phyloP scores from a whole-genome alignment of 2,888 invertebrate genomes.

The Pseudoips prasinana region DNA sequence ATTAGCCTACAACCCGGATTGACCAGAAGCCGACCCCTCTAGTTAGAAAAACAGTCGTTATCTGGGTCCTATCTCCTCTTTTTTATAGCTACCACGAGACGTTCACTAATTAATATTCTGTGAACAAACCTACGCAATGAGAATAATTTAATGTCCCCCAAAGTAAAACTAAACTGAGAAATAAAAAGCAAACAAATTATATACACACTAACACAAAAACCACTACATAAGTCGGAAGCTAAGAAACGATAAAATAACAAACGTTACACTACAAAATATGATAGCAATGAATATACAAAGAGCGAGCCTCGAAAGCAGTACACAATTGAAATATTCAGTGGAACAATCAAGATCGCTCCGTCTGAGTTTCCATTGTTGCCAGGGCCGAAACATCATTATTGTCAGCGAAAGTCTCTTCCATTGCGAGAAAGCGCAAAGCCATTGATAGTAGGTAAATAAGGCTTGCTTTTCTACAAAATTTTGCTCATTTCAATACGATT shows the following conservation, averaged over 20 bases:
- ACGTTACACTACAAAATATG: conserved; percentile 39
- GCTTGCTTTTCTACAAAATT: conserved; percentile 42
- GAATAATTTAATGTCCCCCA: too few relatives aligned
- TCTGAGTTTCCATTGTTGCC: conserved; percentile 49
- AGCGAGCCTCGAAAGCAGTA: conserved; percentile 42
- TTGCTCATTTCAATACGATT: conserved; percentile 38
- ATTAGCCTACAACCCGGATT: not conserved
- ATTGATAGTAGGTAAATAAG: conserved; percentile 53
- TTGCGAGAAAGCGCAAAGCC: conserved; percentile 58
- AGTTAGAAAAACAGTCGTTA: too few relatives aligned
- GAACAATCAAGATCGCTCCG: conserved; percentile 56
- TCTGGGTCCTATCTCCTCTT: too few relatives aligned
- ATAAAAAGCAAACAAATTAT: conserved; percentile 11
- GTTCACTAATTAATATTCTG: too few relatives aligned
- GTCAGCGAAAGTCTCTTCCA: conserved; percentile 56
- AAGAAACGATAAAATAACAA: conserved; percentile 39
- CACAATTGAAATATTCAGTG: conserved; percentile 54
- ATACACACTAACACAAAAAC: conserved; percentile 21
- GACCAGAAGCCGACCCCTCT: too few relatives aligned
- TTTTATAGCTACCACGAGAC: too few relatives aligned
- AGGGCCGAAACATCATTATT: conserved; percentile 59
- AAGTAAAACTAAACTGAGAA: not conserved
- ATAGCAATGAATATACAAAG: conserved; percentile 40
- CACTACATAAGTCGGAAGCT: conserved; percentile 28
- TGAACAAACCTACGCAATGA: too few relatives aligned